phyloP scores from a whole-genome alignment of 1,140 invertebrate genomes.

The Capitella teleta region DNA sequence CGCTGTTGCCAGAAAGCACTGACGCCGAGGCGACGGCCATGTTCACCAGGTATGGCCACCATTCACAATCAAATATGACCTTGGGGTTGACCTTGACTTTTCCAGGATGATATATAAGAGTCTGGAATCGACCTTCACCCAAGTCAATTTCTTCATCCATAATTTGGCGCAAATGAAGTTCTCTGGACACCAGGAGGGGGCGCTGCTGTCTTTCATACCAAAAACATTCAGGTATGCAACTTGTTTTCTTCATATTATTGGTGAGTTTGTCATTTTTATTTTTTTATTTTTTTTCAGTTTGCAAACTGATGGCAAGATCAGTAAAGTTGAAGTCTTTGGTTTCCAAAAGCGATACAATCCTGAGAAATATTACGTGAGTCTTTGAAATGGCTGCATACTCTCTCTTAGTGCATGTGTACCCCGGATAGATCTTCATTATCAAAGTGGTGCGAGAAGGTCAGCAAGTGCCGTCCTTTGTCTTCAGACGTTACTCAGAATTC shows the following conservation, averaged over 20 bases:
- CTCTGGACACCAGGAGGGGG: conserved; percentile 63
- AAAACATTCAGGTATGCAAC: conserved; percentile 75
- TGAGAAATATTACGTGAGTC: conserved; percentile 84
- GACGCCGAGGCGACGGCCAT: conserved; percentile 88
- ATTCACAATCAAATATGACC: not conserved
- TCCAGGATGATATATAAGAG: conserved; percentile 42
- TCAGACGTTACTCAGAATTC: conserved; percentile 91
- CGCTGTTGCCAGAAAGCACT: conserved; percentile 74
- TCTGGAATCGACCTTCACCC: conserved; percentile 65
- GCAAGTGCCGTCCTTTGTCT: conserved; percentile 71
- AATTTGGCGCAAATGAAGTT: conserved; percentile 90
- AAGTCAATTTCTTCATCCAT: conserved; percentile 95
- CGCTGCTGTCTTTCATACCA: conserved; percentile 84
- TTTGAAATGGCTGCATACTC: too few species aligned
- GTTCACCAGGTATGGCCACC: conserved; percentile 40
- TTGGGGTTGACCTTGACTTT: not conserved
- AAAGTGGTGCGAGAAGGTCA: conserved; percentile 73
- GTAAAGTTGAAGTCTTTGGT: conserved; percentile 70
- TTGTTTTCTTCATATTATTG: not conserved
- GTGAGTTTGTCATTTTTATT: too few species aligned
- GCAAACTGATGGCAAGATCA: conserved; percentile 77
- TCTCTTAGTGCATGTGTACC: too few species aligned
- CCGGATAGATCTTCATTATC: conserved; percentile 80
- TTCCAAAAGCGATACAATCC: conserved; percentile 93
- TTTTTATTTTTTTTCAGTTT: conserved; percentile 48